phyloP scores from a whole-genome alignment of 2,113 vertebrate species.

The Bagarius yarrelli region DNA sequence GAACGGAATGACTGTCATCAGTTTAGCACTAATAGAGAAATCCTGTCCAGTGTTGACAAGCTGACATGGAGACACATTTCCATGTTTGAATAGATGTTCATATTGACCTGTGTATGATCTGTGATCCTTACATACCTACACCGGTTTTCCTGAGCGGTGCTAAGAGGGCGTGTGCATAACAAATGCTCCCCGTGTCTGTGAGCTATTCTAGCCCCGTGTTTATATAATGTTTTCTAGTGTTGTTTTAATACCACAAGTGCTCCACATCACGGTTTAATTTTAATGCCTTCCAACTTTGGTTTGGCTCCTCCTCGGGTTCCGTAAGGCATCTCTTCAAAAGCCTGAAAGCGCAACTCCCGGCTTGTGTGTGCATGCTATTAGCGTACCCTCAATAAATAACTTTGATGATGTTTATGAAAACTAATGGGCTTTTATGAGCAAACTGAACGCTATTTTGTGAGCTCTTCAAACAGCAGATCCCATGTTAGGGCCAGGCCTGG shows the following conservation, averaged over 20 bases:
- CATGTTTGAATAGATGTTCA: conserved; percentile 19
- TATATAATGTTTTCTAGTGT: conserved; percentile 19
- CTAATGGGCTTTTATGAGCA: conserved; percentile 74
- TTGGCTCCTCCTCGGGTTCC: conserved; percentile 70
- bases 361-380: conserved; percentile 71
- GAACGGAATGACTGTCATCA: conserved; percentile 50
- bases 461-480: conserved; percentile 55
- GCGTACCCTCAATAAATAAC: conserved; percentile 87
- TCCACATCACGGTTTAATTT: conserved; percentile 41
- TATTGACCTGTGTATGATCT: neutral
- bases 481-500: conserved; percentile 53
- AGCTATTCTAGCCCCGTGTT: conserved; percentile 19
- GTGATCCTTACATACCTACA: neutral
- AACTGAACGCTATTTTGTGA: conserved; percentile 59
- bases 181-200: neutral
- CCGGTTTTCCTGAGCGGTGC: neutral
- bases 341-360: conserved; percentile 63
- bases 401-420: conserved; percentile 88
- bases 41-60: conserved; percentile 43
- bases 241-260: conserved; percentile 36
- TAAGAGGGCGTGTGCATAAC: neutral
- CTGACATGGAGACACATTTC: conserved; percentile 21
- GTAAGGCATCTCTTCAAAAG: conserved; percentile 78
- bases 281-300: conserved; percentile 59
- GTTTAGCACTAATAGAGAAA: conserved; percentile 42